phyloP scores from a whole-genome alignment of 2,113 vertebrate genomes.

The Cololabis saira region DNA sequence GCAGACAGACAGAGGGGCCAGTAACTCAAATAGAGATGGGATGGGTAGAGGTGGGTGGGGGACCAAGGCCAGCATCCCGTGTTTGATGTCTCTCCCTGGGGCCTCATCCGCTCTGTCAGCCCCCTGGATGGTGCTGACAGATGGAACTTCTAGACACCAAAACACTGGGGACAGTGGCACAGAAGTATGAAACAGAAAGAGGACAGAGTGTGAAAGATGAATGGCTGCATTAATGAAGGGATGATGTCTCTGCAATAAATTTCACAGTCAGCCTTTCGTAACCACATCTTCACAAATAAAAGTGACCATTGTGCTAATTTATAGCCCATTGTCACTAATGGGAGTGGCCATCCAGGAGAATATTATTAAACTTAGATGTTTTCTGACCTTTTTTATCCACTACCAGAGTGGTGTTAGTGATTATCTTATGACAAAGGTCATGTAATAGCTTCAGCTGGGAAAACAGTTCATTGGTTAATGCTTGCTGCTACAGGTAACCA shows the following conservation, averaged over 20 bases:
- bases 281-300: conserved; percentile 6
- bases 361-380: not conserved
- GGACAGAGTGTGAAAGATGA: conserved; percentile 67
- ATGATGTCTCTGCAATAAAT: conserved; percentile 42
- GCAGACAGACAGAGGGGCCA: conserved; percentile 73
- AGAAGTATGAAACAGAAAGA: conserved; percentile 72
- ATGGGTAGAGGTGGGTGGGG: conserved; percentile 9
- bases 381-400: not conserved
- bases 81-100: conserved; percentile 78
- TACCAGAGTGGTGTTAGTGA: not conserved
- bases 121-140: conserved; percentile 71
- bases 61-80: conserved; percentile 71
- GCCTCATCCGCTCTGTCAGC: conserved; percentile 70
- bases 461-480: not conserved
- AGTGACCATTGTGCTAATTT: conserved; percentile 30
- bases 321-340: conserved; percentile 32
- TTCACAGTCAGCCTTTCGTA: conserved; percentile 42
- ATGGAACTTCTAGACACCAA: conserved; percentile 71
- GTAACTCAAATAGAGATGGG: conserved; percentile 71
- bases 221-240: conserved; percentile 59
- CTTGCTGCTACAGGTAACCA: conserved; percentile 59
- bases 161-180: conserved; percentile 64
- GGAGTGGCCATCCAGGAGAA: conserved; percentile 1
- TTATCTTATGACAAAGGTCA: not conserved
- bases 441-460: not conserved